Evolutionary conservation across 1,140 invertebrate genomes (phyloP).

Genomic region (Sitophilus oryzae): DNA sequence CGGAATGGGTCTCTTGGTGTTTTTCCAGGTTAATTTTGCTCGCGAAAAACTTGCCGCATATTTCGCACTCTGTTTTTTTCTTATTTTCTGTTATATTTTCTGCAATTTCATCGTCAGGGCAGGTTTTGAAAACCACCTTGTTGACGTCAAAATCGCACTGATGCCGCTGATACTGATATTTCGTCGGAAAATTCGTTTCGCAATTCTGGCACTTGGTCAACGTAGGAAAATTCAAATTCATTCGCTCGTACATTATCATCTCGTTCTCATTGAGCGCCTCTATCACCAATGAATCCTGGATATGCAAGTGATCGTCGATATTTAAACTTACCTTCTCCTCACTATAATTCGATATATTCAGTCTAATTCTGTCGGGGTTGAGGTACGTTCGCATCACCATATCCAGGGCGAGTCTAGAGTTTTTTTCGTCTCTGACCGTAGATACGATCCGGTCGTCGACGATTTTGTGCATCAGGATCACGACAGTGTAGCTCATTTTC

Average conservation of each 20-base stretch:
- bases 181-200: conserved; percentile 42
- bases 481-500: conserved; percentile 13
- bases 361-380: background rate
- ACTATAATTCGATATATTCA: conserved; percentile 13
- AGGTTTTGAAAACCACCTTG: conserved; percentile 38
- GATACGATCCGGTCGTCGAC: conserved; percentile 13
- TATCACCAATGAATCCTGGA: conserved; percentile 6
- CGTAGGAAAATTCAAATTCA: conserved; percentile 23
- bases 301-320: background rate
- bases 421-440: conserved; percentile 7
- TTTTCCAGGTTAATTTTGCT: conserved; percentile 40
- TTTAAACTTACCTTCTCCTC: conserved; percentile 10
- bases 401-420: background rate
- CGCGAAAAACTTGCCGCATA: conserved; percentile 41
- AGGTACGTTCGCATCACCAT: conserved; percentile 5
- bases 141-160: conserved; percentile 43
- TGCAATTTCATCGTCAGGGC: conserved; percentile 17
- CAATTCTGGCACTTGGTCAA: conserved; percentile 43
- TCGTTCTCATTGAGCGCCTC: background rate
- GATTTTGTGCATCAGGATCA: conserved; percentile 16
- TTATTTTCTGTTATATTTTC: conserved; percentile 33
- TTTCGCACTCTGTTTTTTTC: conserved; percentile 34
- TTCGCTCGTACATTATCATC: no score
- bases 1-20: conserved; percentile 36
- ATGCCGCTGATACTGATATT: conserved; percentile 44